Base-by-base conservation (phyloP, 2,888 invertebrate species). In the Ceratothoa steindachneri region DNA sequence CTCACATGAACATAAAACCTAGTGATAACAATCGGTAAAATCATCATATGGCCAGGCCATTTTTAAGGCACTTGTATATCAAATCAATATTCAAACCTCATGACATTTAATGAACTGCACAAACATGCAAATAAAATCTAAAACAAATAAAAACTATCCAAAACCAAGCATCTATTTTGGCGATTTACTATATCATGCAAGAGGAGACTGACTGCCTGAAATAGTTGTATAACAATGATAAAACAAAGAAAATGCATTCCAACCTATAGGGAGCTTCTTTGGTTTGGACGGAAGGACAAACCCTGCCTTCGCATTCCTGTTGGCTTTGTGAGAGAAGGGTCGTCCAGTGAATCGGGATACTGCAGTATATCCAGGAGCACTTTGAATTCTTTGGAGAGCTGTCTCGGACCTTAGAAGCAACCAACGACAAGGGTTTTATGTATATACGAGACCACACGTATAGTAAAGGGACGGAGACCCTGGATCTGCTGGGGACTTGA, bases 1-100 rank as follows among this genome's bases (percentile, higher is more conserved):
- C 89, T 88, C 67, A 95, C 88, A 73, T 90, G 90, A 68, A 91
- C 90, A 84, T 92, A 92, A 85, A 94, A 91, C 82, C 93, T 90
- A 82, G 22, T 82, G n/a, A n/a, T n/a, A n/a, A n/a, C n/a, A n/a
- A n/a, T n/a, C n/a, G n/a, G n/a, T n/a, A n/a, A n/a, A n/a, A n/a
- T n/a, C n/a, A n/a, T n/a, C n/a, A n/a, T n/a, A n/a, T n/a, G n/a
- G n/a, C n/a, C n/a, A n/a, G n/a, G n/a, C n/a, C n/a, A n/a, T n/a
- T n/a, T n/a, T n/a, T n/a, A n/a, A n/a, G n/a, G n/a, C n/a, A n/a
- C n/a, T n/a, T n/a, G n/a, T n/a, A n/a, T n/a, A n/a, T n/a, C n/a
- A n/a, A n/a, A n/a, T n/a, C n/a, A n/a, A n/a, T n/a, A n/a, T n/a
- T n/a, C n/a, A n/a, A n/a, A n/a, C n/a, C n/a, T n/a, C n/a, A n/a